Base-by-base conservation (phyloP, 2,888 invertebrate species). In the Rhaphigaster nebulosa region DNA sequence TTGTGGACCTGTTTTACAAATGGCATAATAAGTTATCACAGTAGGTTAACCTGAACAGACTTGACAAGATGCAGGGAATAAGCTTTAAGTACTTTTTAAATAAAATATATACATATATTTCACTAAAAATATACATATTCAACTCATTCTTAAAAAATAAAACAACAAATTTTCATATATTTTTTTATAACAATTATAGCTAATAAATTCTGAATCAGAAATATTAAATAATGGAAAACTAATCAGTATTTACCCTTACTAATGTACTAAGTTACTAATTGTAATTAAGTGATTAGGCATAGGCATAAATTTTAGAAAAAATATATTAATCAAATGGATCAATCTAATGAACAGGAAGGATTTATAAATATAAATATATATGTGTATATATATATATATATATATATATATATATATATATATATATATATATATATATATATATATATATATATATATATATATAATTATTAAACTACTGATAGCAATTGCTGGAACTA, bases 21-120 rank as follows among this genome's bases (percentile, higher is more conserved):
- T 6, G 45, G 45, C 10, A 45, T n/a, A n/a, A n/a, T n/a, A n/a
- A 4, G 4, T 45, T 45, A 6, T 45, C 6, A 6, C 6, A 45
- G 10, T 45, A 45, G 45, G 45, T 45, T 45, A 20, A 29, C 0
- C 4, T 65, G 29, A 65, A 23, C 29, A 34, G 29, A 65, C 15
- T 65, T 29, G 4, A 29, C 29, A 34, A 29, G 29, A 76, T 20
- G 23, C 2, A 76, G 38, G 70, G 70, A 76, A 6, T 20, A 38
- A 76, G 10, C 29, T 76, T 20, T 12, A 34, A 76, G 70, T 76
- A 76, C 34, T 76, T 76, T 76, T 76, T 76, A 76, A 76, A 76
- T 76, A 76, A 76, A 76, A 76, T 38, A 76, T 76, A 38, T 34
- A 76, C 70, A 76, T 76, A 76, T 76, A 76, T 76, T 76, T 76